phyloP scores from a whole-genome alignment of 2,113 vertebrate genomes.

The Trematocara unimaculatum region DNA sequence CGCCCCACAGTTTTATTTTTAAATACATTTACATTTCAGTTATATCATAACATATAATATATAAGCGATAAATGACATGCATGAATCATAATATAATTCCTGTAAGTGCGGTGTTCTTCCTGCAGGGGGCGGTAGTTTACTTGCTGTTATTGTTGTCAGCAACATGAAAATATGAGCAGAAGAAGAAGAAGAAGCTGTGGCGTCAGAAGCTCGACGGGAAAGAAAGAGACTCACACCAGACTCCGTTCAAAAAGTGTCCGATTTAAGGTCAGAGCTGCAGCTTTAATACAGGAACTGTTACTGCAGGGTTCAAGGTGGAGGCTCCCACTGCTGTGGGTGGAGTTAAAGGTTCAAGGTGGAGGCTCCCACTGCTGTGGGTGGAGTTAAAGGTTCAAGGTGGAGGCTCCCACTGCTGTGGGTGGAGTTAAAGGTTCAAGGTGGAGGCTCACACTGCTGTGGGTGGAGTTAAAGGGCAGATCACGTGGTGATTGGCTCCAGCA shows the following conservation, averaged over 20 bases:
- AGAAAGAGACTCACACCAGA: background rate
- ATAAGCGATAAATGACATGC: background rate
- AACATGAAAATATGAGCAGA: background rate
- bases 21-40: background rate
- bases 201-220: background rate
- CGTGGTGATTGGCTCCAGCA: background rate
- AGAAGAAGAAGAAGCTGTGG: background rate
- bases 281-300: background rate
- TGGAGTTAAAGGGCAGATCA: background rate
- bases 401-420: background rate
- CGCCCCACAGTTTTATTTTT: background rate
- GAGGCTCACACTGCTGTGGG: no score
- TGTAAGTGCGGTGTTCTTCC: rapidly evolving
- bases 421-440: background rate
- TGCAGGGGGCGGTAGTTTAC: background rate
- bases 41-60: background rate
- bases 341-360: background rate
- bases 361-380: no score
- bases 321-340: background rate
- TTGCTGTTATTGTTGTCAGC: background rate
- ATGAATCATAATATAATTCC: background rate
- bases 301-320: background rate
- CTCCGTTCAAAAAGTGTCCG: background rate
- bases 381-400: no score
- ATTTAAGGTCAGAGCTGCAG: background rate